Conservation (phyloP, 1,140 invertebrate species). For the Periplaneta americana region DNA sequence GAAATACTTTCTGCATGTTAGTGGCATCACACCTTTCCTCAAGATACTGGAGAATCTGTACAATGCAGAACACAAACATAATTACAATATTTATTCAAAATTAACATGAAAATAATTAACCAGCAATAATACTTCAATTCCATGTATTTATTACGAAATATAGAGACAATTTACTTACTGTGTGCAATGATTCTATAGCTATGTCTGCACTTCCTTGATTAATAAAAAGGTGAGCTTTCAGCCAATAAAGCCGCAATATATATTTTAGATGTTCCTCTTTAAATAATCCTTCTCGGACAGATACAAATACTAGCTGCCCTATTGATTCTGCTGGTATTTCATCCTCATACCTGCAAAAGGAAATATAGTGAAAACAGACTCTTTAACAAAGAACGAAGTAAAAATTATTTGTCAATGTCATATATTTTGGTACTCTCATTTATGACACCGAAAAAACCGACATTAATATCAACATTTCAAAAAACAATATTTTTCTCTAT, state of each 20-base stretch:
- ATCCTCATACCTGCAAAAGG: not conserved
- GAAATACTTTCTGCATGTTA: conserved; percentile 27
- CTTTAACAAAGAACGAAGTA: too few species aligned
- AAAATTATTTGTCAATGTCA: too few species aligned
- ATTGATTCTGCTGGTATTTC: not conserved
- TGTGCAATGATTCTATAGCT: conserved; percentile 40
- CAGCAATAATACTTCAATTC: not conserved
- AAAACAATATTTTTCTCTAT: too few species aligned
- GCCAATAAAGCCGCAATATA: conserved; percentile 44
- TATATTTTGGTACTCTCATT: too few species aligned
- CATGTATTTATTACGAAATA: too few species aligned
- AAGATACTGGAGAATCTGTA: conserved; percentile 6
- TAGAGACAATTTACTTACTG: conserved; percentile 27
- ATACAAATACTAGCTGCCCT: conserved; percentile 35
- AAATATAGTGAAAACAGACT: too few species aligned
- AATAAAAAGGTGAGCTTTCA: conserved; percentile 45
- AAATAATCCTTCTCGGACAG: conserved; percentile 37
- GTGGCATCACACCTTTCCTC: not conserved
- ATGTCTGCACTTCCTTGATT: conserved; percentile 42
- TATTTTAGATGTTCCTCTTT: conserved; percentile 36
- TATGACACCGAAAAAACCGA: too few species aligned
- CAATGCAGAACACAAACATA: conserved; percentile 1
- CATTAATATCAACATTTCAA: too few species aligned
- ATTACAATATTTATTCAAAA: not conserved
- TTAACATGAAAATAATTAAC: not conserved